These are phyloP conservation scores for Oxyteleia sp. DNA, from an alignment of 2,888 invertebrate species.

Conservation along the genomic window DNA sequence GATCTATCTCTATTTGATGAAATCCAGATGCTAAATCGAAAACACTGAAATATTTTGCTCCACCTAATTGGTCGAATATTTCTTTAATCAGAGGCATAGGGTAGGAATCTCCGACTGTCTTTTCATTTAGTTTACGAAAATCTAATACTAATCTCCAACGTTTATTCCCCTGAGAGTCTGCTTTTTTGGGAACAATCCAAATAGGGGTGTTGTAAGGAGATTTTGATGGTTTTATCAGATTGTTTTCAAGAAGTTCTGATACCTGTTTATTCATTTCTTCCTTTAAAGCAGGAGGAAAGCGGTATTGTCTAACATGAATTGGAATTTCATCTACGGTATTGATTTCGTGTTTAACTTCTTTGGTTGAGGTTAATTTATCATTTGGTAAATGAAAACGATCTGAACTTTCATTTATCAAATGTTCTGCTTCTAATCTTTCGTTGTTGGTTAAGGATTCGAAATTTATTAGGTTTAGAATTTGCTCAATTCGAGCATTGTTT, in stretches of 20 bases:
- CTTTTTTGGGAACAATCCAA: not conserved
- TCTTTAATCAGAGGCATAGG: not conserved
- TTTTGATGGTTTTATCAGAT: slow-evolving; percentile 70
- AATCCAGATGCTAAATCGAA: not conserved
- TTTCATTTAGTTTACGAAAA: not conserved
- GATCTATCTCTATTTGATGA: not conserved
- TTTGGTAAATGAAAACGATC: not conserved
- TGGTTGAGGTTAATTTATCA: not conserved
- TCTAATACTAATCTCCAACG: not conserved
- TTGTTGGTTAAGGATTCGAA: not conserved
- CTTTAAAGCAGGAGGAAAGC: not conserved
- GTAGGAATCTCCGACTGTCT: not conserved
- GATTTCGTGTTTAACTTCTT: not conserved
- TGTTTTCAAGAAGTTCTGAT: slow-evolving; percentile 66
- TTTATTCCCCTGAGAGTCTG: not conserved
- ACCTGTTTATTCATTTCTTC: slow-evolving; percentile 78
- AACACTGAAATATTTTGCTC: not conserved
- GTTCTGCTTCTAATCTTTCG: not conserved
- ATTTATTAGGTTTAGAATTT: not conserved
- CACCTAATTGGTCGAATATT: not conserved
- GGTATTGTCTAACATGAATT: not conserved
- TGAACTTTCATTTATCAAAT: not conserved
- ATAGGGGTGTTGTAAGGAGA: not conserved
- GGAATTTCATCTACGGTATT: not conserved
- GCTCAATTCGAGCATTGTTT: not conserved